A percentile compares a stretch with the other conserved stretches of the same genome.
Conservation (phyloP, 2,113 vertebrate genomes). For the Tychaedon coryphoeus region DNA sequence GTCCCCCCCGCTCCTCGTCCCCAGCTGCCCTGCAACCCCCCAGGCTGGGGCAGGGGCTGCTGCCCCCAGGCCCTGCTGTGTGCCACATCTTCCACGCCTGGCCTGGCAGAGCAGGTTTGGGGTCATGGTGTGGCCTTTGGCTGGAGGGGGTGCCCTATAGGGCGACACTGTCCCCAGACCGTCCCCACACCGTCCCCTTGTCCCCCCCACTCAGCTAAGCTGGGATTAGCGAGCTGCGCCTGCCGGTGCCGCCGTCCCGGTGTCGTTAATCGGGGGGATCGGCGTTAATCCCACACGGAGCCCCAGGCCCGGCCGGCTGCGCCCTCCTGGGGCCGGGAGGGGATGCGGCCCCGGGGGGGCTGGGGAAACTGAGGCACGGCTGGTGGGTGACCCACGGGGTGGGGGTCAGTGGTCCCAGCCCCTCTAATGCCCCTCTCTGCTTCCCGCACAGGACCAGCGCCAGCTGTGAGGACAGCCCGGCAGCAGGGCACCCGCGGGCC, state of each 20-base stretch:
- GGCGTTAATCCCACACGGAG: neutral
- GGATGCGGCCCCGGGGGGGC: neutral
- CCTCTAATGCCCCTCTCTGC: neutral
- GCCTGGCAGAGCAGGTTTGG: neutral
- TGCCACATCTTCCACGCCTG: accelerated
- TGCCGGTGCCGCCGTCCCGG: neutral
- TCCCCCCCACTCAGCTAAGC: neutral
- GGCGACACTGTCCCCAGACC: neutral
- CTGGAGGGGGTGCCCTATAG: neutral
- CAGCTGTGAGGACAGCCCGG: neutral
- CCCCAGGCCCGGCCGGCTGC: neutral
- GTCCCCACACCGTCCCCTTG: neutral
- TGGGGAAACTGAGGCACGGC: neutral
- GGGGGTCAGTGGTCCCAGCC: neutral
- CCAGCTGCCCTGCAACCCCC: neutral
- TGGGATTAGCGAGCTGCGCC: neutral
- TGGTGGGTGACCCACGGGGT: neutral
- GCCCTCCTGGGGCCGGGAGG: neutral
- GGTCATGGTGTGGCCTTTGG: accelerated
- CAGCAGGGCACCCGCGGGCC: neutral
- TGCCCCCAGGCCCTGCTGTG: accelerated
- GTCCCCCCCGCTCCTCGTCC: neutral
- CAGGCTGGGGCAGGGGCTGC: neutral
- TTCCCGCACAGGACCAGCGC: neutral
- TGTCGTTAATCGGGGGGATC: slow-evolving; percentile 35